Conservation (phyloP, 2,113 vertebrate species). For the Oenanthe melanoleuca region DNA sequence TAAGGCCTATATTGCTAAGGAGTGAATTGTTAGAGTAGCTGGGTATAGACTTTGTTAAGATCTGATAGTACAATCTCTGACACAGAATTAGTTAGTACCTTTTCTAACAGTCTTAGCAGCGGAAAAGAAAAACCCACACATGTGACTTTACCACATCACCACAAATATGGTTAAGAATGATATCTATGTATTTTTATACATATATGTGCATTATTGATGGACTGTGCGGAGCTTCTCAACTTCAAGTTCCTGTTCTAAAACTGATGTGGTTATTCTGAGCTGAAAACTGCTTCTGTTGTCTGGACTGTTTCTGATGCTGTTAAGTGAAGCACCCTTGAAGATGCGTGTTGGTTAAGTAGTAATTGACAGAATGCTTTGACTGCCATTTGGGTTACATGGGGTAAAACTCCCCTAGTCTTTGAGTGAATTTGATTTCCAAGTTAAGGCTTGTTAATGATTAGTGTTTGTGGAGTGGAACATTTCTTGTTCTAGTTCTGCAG, state of each 20-base stretch:
- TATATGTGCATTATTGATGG: not conserved
- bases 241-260: not conserved
- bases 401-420: not conserved
- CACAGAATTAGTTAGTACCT: not conserved
- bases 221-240: not conserved
- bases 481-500: not conserved
- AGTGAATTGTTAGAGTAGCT: not conserved
- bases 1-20: not conserved
- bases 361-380: not conserved
- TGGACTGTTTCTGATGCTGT: not conserved
- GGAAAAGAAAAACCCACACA: rapidly evolving
- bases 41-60: not conserved
- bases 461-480: not conserved
- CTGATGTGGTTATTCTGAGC: not conserved
- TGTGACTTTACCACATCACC: not conserved
- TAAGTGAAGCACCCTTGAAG: not conserved
- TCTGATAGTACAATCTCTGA: not conserved
- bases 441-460: not conserved
- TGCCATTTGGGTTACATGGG: not conserved
- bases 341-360: not conserved
- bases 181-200: not conserved
- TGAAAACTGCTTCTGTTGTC: not conserved
- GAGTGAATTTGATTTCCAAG: not conserved
- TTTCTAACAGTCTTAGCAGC: not conserved
- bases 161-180: not conserved